phyloP scores from a whole-genome alignment of 1,140 invertebrate genomes.

The Atta cephalotes region DNA sequence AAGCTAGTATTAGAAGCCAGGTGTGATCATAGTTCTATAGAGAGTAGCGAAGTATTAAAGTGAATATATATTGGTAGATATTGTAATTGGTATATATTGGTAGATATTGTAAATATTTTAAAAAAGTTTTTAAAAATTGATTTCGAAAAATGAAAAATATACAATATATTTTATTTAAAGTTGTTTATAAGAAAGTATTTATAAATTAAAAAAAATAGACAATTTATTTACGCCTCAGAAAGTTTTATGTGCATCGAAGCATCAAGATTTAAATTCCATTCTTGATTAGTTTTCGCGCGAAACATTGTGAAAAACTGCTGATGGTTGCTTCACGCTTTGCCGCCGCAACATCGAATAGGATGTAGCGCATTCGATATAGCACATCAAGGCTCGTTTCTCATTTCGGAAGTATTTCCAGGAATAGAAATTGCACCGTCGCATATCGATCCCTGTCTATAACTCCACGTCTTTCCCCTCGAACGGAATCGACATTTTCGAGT shows the following conservation, averaged over 20 bases:
- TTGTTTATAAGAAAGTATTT: neutral
- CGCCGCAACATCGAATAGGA: conserved; percentile 27
- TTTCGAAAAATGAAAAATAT: neutral
- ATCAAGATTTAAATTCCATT: conserved; percentile 21
- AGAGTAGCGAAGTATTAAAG: neutral
- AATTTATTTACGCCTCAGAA: neutral
- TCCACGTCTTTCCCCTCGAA: neutral
- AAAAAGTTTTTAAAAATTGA: no score
- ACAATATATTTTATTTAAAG: neutral
- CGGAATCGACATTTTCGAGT: conserved; percentile 69
- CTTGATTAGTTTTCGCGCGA: conserved; percentile 21
- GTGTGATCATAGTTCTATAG: conserved; percentile 29
- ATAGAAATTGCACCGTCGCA: conserved; percentile 51
- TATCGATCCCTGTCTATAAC: conserved; percentile 31
- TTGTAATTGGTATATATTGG: neutral
- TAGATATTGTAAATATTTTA: neutral
- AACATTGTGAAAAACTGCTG: conserved; percentile 3
- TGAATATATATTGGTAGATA: neutral
- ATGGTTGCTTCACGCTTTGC: conserved; percentile 27
- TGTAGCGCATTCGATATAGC: conserved; percentile 9
- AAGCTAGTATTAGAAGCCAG: conserved; percentile 61
- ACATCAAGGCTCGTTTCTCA: conserved; percentile 44
- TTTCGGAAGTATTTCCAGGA: conserved; percentile 39
- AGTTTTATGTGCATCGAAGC: neutral
- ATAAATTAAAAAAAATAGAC: neutral